These are phyloP conservation scores for Ochotona curzoniae DNA, from an alignment of 2,113 vertebrate species.

Conservation along the genomic window DNA sequence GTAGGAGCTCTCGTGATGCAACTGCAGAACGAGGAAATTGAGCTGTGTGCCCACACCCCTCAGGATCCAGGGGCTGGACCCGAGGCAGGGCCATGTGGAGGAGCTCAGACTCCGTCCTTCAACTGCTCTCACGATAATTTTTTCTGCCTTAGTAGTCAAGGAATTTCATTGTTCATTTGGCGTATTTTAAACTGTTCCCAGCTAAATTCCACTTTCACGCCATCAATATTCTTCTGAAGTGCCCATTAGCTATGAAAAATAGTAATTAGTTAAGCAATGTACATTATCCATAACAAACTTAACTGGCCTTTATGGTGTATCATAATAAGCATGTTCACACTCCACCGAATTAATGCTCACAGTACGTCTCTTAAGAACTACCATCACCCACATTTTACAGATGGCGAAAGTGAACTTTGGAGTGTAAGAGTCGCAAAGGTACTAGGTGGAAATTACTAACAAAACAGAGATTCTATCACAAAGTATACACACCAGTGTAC, in stretches of 20 bases:
- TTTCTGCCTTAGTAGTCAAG: not conserved
- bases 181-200: not conserved
- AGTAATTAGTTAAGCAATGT: not conserved
- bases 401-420: not conserved
- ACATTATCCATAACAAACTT: not conserved
- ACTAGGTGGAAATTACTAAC: not conserved
- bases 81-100: not conserved
- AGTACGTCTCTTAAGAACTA: not conserved
- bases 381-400: not conserved
- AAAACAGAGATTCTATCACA: not conserved
- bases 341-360: not conserved
- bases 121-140: not conserved
- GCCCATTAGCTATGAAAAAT: not conserved
- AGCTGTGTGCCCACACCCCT: not conserved
- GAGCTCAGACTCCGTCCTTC: not conserved
- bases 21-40: not conserved
- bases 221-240: conserved; percentile 16
- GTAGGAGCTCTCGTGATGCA: not conserved
- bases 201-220: not conserved
- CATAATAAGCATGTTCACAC: not conserved
- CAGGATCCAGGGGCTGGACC: not conserved
- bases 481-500: not conserved
- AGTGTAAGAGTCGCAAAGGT: not conserved
- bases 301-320: not conserved
- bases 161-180: not conserved